Percentiles rank a stretch among this genome's conserved stretches.
These are phyloP conservation scores for Oxyruncus cristatus DNA, from an alignment of 2,113 vertebrate species.

Conservation along the genomic window DNA sequence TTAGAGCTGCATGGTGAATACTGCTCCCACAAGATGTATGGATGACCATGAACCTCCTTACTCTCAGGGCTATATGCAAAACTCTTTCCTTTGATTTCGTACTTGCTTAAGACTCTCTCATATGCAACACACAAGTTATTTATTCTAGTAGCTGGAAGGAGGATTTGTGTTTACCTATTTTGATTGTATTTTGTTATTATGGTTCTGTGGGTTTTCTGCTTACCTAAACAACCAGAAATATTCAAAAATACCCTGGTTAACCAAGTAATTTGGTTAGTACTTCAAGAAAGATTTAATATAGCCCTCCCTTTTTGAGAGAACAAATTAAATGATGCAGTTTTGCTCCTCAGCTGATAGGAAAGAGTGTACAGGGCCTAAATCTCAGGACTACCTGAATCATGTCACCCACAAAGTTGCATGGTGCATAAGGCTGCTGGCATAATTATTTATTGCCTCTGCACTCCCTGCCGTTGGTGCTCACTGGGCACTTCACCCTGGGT, in stretches of 20 bases:
- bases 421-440: neutral
- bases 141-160: neutral
- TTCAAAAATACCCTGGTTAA: constrained; percentile 11
- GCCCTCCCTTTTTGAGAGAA: neutral
- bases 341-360: neutral
- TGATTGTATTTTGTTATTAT: neutral
- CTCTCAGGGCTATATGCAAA: neutral
- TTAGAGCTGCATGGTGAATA: rapidly evolving
- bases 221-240: constrained; percentile 4
- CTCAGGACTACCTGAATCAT: neutral
- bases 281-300: neutral
- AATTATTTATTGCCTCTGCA: neutral
- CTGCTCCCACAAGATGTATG: rapidly evolving
- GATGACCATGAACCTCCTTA: neutral
- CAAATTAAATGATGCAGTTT: neutral
- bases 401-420: no score
- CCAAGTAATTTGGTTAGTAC: neutral
- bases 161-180: neutral
- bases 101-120: neutral
- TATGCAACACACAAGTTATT: neutral
- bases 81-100: neutral
- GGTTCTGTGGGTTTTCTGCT: neutral
- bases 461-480: rapidly evolving
- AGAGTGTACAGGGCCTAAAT: neutral
- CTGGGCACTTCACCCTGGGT: rapidly evolving